Percentiles rank a stretch among this genome's conserved stretches.
These are phyloP conservation scores for Agrochola lychnidis DNA, from an alignment of 2,888 invertebrate genomes.

Conservation along the genomic window DNA sequence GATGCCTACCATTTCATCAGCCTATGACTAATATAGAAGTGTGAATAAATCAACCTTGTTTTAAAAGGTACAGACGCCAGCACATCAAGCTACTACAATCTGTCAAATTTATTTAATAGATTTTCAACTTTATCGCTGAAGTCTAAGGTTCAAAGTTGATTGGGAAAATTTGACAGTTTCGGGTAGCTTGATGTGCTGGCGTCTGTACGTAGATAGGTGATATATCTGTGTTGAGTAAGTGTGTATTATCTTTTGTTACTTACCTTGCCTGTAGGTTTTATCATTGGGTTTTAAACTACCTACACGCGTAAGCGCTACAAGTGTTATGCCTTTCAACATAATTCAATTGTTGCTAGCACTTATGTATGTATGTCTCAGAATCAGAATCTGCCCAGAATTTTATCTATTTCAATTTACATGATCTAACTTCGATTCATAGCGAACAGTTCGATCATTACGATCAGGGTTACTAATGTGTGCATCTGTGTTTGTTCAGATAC, in stretches of 20 bases:
- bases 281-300: slow-evolving; percentile 42
- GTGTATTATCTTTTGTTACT: slow-evolving; percentile 61
- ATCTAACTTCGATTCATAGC: not conserved
- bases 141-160: too few relatives aligned
- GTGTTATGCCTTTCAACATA: slow-evolving; percentile 28
- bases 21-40: slow-evolving; percentile 56
- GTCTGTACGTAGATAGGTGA: slow-evolving; percentile 45
- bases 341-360: slow-evolving; percentile 35
- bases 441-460: not conserved
- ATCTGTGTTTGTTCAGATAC: slow-evolving; percentile 9
- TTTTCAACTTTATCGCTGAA: too few relatives aligned
- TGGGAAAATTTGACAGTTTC: too few relatives aligned
- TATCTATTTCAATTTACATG: slow-evolving; percentile 4
- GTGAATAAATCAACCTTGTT: slow-evolving; percentile 55
- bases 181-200: too few relatives aligned
- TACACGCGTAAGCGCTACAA: slow-evolving; percentile 31
- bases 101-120: too few relatives aligned
- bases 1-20: slow-evolving; percentile 32
- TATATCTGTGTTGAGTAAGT: slow-evolving; percentile 55
- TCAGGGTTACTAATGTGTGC: not conserved
- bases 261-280: slow-evolving; percentile 58
- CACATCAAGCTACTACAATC: too few relatives aligned
- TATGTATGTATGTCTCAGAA: not conserved
- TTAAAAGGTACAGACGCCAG: too few relatives aligned
- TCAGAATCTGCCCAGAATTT: slow-evolving; percentile 16